Conservation (phyloP, 2,797 vertebrate genomes). For the Martes flavigula region DNA sequence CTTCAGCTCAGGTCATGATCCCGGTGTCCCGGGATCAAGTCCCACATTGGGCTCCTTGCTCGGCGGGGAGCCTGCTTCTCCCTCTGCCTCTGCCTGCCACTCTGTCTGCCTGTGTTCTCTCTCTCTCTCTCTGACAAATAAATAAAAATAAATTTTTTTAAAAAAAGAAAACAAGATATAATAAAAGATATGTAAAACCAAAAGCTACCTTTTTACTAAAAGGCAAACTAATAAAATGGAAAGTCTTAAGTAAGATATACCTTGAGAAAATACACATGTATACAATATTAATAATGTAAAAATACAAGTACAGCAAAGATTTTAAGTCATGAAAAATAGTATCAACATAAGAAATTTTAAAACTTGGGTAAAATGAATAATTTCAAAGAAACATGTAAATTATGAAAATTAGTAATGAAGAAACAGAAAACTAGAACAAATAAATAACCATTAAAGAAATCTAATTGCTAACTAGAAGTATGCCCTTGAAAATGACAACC, state of each 20-base stretch:
- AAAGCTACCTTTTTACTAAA: background rate
- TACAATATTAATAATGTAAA: background rate
- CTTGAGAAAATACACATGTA: background rate
- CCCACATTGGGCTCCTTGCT: no score
- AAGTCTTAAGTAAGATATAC: background rate
- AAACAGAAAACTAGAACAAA: conserved; percentile 31
- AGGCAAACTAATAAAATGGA: background rate
- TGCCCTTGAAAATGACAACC: background rate
- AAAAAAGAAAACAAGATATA: conserved; percentile 32
- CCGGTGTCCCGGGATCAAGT: no score
- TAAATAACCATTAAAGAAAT: background rate
- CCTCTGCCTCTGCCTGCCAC: no score
- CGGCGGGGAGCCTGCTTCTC: no score
- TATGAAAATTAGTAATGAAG: background rate
- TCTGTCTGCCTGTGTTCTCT: no score
- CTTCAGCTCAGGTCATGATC: no score
- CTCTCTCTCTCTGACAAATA: no score
- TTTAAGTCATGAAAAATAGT: background rate
- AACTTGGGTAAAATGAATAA: background rate
- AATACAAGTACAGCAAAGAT: background rate
- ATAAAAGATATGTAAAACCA: background rate
- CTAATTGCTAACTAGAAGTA: background rate
- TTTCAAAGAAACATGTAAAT: conserved; percentile 10
- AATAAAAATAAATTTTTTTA: no score
- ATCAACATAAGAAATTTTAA: conserved; percentile 2